phyloP scores from a whole-genome alignment of 1,140 invertebrate species.

The Ceratina calcarata region DNA sequence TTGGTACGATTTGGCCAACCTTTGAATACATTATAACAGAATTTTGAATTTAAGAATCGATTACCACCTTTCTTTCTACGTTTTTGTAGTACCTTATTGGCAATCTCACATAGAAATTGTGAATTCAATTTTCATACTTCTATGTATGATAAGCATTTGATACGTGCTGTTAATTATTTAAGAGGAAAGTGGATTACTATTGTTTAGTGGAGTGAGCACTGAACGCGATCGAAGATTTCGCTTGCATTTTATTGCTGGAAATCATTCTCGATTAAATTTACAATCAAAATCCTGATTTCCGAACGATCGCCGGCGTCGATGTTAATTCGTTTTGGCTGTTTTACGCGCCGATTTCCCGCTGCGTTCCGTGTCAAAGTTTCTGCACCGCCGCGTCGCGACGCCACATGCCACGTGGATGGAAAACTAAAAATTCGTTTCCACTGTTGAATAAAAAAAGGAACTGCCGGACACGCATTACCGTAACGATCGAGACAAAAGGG shows the following conservation, averaged over 20 bases:
- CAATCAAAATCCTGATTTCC: background rate
- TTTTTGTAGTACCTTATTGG: background rate
- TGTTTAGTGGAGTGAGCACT: too few species aligned
- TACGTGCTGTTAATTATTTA: too few species aligned
- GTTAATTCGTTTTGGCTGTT: slow-evolving; percentile 26
- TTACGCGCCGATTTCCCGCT: background rate
- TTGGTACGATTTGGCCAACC: slow-evolving; percentile 46
- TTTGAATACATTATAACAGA: slow-evolving; percentile 57
- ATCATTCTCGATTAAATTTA: background rate
- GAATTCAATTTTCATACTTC: too few species aligned
- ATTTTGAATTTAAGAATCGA: background rate
- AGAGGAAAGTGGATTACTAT: too few species aligned
- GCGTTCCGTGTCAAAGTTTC: background rate
- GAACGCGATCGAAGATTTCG: too few species aligned
- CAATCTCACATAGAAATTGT: too few species aligned
- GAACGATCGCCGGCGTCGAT: background rate
- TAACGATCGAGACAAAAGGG: background rate
- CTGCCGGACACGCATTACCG: background rate
- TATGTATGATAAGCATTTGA: too few species aligned
- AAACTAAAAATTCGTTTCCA: background rate
- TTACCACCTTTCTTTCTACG: too few species aligned
- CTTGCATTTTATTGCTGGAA: too few species aligned
- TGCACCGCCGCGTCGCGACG: background rate
- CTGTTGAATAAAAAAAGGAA: background rate
- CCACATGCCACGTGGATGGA: background rate